Evolutionary conservation across 2,888 invertebrate genomes (phyloP).

Genomic region (Stratiomys singularior): DNA sequence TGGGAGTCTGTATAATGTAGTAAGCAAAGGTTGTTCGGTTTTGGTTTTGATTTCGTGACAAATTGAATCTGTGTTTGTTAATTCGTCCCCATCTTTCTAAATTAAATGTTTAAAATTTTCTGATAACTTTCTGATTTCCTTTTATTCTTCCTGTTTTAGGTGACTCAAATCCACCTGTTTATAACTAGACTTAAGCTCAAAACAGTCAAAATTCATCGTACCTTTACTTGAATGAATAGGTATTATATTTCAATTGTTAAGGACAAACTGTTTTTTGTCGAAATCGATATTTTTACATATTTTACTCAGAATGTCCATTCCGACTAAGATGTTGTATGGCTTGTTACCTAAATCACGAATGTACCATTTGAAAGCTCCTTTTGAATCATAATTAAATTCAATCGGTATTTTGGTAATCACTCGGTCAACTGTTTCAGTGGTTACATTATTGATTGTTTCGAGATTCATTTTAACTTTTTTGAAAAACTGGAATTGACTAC

Average conservation of each 20-base stretch:
- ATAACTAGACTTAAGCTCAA: neutral
- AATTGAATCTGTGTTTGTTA: constrained; percentile 41
- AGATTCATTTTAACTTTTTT: neutral
- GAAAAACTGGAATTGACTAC: neutral
- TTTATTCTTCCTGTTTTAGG: constrained; percentile 19
- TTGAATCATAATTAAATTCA: neutral
- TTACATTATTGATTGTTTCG: neutral
- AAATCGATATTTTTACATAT: too few species aligned
- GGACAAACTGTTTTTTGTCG: neutral
- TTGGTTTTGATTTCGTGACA: constrained; percentile 45
- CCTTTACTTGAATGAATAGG: neutral
- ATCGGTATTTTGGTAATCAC: too few species aligned
- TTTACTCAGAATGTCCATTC: constrained; percentile 4
- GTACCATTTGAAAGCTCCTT: neutral
- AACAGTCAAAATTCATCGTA: too few species aligned
- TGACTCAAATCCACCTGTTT: neutral
- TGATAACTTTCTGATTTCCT: constrained; percentile 24
- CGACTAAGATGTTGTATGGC: neutral
- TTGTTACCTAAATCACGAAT: too few species aligned
- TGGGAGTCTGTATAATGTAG: constrained; percentile 39
- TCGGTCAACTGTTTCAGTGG: too few species aligned
- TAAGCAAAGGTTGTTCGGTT: constrained; percentile 38
- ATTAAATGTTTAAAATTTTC: constrained; percentile 33
- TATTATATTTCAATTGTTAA: neutral
- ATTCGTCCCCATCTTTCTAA: constrained; percentile 39